Conservation (phyloP, 2,113 vertebrate genomes). For the Dolichotis patagonum region DNA sequence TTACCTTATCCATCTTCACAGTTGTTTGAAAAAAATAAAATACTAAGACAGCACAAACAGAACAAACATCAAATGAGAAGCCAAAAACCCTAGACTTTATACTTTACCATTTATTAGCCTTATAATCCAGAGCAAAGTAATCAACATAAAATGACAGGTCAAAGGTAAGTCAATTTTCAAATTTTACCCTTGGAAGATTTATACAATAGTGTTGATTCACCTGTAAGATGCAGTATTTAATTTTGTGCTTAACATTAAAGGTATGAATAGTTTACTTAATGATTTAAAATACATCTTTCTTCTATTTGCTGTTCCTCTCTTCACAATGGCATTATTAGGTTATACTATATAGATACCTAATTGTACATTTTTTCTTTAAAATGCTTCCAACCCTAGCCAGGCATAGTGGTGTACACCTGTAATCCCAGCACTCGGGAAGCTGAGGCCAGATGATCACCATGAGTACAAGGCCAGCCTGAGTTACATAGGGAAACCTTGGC, state of each 20-base stretch:
- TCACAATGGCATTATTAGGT: not conserved
- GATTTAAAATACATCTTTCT: constrained; percentile 43
- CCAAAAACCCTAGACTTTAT: not conserved
- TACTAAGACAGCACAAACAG: not conserved
- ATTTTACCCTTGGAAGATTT: not conserved
- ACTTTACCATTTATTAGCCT: not conserved
- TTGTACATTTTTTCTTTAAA: constrained; percentile 3
- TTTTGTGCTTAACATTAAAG: not conserved
- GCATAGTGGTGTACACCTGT: not conserved
- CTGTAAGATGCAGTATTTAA: constrained; percentile 29
- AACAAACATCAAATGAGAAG: constrained; percentile 30
- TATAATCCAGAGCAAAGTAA: not conserved
- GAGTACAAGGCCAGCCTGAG: not conserved
- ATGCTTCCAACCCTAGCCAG: not conserved
- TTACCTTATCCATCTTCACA: not conserved
- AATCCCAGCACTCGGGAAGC: not conserved
- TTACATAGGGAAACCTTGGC: not conserved
- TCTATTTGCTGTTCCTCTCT: constrained; percentile 12
- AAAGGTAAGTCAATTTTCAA: not conserved
- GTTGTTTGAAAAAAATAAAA: constrained; percentile 26
- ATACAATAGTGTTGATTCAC: not conserved
- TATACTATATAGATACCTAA: not conserved
- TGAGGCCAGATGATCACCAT: not conserved
- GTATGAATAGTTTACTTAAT: not conserved
- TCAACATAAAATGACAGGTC: constrained; percentile 11